Base-by-base conservation (phyloP, 2,113 vertebrate genomes). In the Taxidea taxus region DNA sequence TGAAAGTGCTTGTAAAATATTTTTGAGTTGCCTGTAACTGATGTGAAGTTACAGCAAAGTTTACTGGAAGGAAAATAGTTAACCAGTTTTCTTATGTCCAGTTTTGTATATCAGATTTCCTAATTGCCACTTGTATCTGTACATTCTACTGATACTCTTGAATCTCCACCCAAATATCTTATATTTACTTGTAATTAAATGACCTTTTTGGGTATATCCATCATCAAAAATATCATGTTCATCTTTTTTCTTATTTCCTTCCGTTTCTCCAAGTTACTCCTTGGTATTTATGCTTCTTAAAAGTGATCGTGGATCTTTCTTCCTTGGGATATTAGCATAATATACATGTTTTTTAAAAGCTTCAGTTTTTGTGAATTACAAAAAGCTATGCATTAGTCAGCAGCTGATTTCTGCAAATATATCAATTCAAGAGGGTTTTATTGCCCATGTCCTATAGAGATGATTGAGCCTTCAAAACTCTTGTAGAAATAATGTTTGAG, bases 401-500 rank as follows among this genome's bases (percentile, higher is more conserved):
- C 64, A 96, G 29, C 74, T 70, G 72, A 94, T 94, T 97, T 96
- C 77, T 97, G 78, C 81, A 91, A 91, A 86, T 88, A 94, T 54
- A 21, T 94, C 95, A 42, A 0, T 95, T 94, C 84, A 74, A 42
- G 44, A 77, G 72, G 60, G 4, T 77, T 97, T 95, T 92, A 82
- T 92, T 92, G n/a, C 72, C 72, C 34, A 15, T 91, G 60, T 88
- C 82, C 68, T 87, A 91, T 60, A 96, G 86, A 91, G 44, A 84
- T 85, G 93, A 88, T 49, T 91, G 93, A 95, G 47, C 82, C 60
- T 92, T 96, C 60, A 83, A n/a, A 91, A 70, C 10, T 92, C 84
- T 54, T 93, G 21, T n/a, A 83, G 81, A 94, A 94, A 83, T 82
- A 88, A 95, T 91, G 44, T 88, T 85, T 84, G 87, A 47, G 56